Base-by-base conservation (phyloP, 2,888 invertebrate genomes). In the Nephrotoma flavescens region DNA sequence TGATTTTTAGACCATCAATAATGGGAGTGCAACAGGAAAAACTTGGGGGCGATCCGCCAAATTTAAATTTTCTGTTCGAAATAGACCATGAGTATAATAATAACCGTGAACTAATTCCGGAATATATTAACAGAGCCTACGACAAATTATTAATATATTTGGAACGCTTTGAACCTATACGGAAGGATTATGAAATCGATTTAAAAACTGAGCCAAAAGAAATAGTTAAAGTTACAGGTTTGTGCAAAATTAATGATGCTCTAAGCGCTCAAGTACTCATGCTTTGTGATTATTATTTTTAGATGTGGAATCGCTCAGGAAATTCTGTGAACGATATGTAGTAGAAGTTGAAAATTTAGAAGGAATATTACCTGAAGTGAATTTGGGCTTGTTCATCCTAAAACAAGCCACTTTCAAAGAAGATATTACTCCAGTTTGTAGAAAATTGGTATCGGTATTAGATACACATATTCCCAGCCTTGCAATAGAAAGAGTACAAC, bases 1-100 rank as follows among this genome's bases (percentile, higher is more conserved):
- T 31, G 31, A 31, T 31, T 83, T 83, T 41, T 84, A 95, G 96
- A 87, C 97, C 97, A 0, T 94, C 95, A 19, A 95, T 97, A 88
- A 96, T 97, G 93, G 96, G 95, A 19, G 95, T 96, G 89, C 94
- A 95, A 89, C 96, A 97, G 88, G 95, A 96, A 83, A 94, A 96
- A 90, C 94, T 95, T 0, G 95, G 95, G 87, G 96, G 96, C 1
- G 92, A 93, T 42, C 94, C 96, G 0, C 97, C 97, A 0, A 94
- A 94, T 87, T 91, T 97, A 45, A 92, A 93, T 71, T 94, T 94
- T 89, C 93, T 96, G 86, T 92, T 97, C 90, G 93, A 94, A 86
- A 94, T 94, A 88, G 96, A 97, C 88, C 85, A n/a, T 0, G 87
- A 87, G 2, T 91, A 90, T 87, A 90, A 90, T 86, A 87, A 86